A percentile compares a stretch with the other conserved stretches of the same genome.
phyloP scores from a whole-genome alignment of 1,140 invertebrate genomes.

The Orussus abietinus region DNA sequence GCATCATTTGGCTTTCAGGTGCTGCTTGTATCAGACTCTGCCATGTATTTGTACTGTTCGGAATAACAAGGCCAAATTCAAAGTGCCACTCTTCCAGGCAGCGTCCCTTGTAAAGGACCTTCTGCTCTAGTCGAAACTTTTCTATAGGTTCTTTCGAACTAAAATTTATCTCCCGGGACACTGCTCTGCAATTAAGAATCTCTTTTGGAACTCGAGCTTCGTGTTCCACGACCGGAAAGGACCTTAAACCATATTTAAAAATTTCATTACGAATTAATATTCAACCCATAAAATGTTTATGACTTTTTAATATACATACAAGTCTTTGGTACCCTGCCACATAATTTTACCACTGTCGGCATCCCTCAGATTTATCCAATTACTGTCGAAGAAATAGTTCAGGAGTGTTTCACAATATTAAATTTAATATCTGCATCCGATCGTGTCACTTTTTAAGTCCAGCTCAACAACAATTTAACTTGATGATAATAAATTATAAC shows the following conservation, averaged over 20 bases:
- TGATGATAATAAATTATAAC: constrained; percentile 15
- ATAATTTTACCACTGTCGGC: constrained; percentile 92
- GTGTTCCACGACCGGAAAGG: constrained; percentile 85
- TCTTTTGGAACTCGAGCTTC: constrained; percentile 95
- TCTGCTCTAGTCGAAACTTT: constrained; percentile 95
- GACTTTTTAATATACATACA: constrained; percentile 63
- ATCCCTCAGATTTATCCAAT: constrained; percentile 98
- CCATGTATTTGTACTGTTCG: constrained; percentile 99
- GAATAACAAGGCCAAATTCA: constrained; percentile 98
- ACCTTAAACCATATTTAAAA: constrained; percentile 47
- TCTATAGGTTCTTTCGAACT: constrained; percentile 95
- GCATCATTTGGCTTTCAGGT: constrained; percentile 99
- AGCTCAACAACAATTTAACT: too few species aligned
- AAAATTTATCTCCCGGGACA: constrained; percentile 98
- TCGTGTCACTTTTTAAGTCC: too few species aligned
- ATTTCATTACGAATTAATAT: constrained; percentile 7
- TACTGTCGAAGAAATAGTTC: constrained; percentile 58
- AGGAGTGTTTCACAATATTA: too few species aligned
- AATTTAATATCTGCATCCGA: too few species aligned
- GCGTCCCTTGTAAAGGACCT: constrained; percentile 76
- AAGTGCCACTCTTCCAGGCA: constrained; percentile 97
- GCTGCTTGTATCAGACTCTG: constrained; percentile 97
- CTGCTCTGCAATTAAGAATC: constrained; percentile 91
- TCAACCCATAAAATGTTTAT: constrained; percentile 8
- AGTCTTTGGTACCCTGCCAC: constrained; percentile 96